Evolutionary conservation across 92 coral and sea anemone species (phyloP).

Genomic region (Palythoa grandis): DNA sequence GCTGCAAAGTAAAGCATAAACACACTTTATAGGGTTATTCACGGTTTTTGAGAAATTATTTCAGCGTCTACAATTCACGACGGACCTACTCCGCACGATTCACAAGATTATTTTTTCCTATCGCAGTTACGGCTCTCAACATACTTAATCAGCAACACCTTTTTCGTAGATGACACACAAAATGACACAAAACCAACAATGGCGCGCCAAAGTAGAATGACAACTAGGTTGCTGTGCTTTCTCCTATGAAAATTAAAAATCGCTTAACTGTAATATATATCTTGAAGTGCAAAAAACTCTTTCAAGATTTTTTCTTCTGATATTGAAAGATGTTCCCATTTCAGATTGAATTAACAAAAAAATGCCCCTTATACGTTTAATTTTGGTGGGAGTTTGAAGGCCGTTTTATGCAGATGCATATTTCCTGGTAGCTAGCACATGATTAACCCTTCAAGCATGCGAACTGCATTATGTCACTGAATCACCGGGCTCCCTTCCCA

Average conservation of each 20-base stretch:
- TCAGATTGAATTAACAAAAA: background rate
- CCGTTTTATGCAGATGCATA: background rate
- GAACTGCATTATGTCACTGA: conserved; percentile 4
- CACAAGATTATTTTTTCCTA: too few relatives aligned
- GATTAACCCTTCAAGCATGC: background rate
- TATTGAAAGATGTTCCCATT: background rate
- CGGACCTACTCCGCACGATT: too few relatives aligned
- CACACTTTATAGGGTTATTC: too few relatives aligned
- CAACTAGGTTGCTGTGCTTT: background rate
- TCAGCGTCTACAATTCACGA: too few relatives aligned
- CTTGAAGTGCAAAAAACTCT: background rate
- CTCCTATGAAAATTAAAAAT: background rate
- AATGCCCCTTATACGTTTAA: background rate
- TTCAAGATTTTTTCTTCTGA: background rate
- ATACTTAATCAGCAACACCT: too few relatives aligned
- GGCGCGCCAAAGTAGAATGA: background rate
- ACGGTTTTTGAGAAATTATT: too few relatives aligned
- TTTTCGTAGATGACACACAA: conserved; percentile 8
- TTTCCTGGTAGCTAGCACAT: background rate
- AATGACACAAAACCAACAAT: background rate
- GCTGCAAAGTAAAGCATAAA: too few relatives aligned
- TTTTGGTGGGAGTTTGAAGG: background rate
- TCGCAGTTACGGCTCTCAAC: too few relatives aligned
- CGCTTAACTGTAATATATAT: background rate
- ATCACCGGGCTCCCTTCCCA: background rate